Evolutionary conservation across 2,797 vertebrate species (phyloP), one percentile per base, ranked within the genome.

Genomic region (Streptopelia turtur): DNA sequence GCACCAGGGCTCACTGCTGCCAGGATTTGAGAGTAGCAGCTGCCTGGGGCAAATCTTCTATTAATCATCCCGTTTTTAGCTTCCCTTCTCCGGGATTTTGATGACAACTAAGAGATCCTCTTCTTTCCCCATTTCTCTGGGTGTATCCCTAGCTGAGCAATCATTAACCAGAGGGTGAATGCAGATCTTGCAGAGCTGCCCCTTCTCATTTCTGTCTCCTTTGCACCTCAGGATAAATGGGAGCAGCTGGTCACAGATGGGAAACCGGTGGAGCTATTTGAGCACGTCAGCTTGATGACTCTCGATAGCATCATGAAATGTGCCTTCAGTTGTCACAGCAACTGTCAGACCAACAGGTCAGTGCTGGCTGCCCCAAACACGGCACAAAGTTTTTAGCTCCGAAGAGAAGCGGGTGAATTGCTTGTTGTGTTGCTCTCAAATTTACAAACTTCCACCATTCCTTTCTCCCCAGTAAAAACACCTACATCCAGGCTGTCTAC

Each of bases 221-320:
- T 87, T 90, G 41, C 12, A 4, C 84, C 52, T 43, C 89, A 98
- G 98, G 96, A 93, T 91, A 98, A 98, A 70, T 98, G 97, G 98
- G 98, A 98, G 65, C 89, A 91, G 64, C 88, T 97, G 55, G 59
- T 64, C 66, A 69, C 75, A 77, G 94, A 97, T 2, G 92, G 96
- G 11, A 94, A 98, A 87, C 83, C 98, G 0, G 96, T 99, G 93
- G 99, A 99, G 72, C 94, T 99, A 81, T 99, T 98, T 66, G 95
- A 98, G 56, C 98, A 98, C 0, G 90, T 99, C 87, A 98, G 98
- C 95, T 97, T 99, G 57, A 99, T 99, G 99, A 98, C 98, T 21
- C 98, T 99, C 2, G 99, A 99, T 72, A 98, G 83, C 93, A 98
- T 99, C 83, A 97, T 99, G 98, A 99, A 99, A 95, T 99, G 99